phyloP scores from a whole-genome alignment of 2,888 invertebrate genomes.

The Ormyrus nitidulus region DNA sequence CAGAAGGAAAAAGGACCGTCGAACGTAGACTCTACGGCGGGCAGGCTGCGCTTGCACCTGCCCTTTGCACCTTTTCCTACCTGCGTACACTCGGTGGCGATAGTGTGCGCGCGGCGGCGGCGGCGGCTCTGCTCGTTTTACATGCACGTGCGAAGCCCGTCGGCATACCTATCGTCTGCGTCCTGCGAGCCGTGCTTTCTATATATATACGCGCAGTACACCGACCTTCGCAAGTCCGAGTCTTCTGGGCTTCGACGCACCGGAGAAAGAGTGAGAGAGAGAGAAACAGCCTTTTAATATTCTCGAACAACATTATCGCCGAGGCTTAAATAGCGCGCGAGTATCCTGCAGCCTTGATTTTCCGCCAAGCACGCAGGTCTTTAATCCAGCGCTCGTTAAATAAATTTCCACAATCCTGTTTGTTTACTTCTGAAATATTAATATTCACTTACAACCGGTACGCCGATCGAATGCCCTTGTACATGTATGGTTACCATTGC shows the following conservation, averaged over 20 bases:
- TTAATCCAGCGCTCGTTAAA: neutral
- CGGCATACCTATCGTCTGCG: conserved; percentile 49
- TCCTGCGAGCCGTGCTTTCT: conserved; percentile 11
- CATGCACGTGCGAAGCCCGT: conserved; percentile 53
- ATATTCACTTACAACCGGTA: neutral
- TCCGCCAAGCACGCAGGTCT: conserved; percentile 4
- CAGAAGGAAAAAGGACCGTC: neutral
- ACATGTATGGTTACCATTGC: conserved; percentile 5
- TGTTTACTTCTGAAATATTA: conserved; percentile 13
- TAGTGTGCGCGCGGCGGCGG: neutral
- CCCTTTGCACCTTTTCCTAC: conserved; percentile 66
- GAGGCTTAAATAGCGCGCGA: neutral
- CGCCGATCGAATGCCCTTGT: conserved; percentile 18
- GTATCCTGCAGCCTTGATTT: neutral
- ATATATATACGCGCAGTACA: conserved; percentile 12
- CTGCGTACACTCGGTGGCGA: neutral
- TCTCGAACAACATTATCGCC: too few species aligned
- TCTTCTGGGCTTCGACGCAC: neutral
- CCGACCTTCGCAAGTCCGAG: conserved; percentile 44
- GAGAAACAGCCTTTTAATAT: too few species aligned
- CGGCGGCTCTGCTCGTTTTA: conserved; percentile 33
- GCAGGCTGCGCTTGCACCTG: conserved; percentile 67
- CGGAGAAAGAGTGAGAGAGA: too few species aligned
- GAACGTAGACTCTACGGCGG: neutral
- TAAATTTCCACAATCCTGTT: conserved; percentile 17